A percentile compares a stretch with the other conserved stretches of the same genome.
phyloP scores from a whole-genome alignment of 2,113 vertebrate species.

The Ellobius talpinus region DNA sequence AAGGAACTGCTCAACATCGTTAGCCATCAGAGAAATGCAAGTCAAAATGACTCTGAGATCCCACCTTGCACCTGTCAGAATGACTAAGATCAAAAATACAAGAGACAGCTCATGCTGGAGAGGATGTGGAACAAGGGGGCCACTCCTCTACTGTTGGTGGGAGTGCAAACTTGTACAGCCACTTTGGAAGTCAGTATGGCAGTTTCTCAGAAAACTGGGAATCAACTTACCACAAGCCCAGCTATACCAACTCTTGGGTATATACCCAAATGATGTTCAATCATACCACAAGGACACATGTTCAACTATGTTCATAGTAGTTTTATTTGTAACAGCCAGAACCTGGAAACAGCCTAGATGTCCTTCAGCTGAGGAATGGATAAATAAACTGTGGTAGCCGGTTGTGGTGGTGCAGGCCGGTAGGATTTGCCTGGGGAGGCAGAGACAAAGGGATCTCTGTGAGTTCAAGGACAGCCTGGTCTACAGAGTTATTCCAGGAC shows the following conservation, averaged over 20 bases:
- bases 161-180: neutral
- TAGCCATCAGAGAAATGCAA: neutral
- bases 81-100: neutral
- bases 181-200: neutral
- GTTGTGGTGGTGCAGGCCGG: too few relatives aligned
- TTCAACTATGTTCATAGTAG: neutral
- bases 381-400: too few relatives aligned
- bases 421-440: too few relatives aligned
- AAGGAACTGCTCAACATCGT: neutral
- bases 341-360: too few relatives aligned
- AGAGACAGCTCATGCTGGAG: neutral
- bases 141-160: neutral
- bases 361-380: too few relatives aligned
- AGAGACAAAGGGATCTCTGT: too few relatives aligned
- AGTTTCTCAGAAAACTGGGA: neutral
- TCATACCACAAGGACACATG: neutral
- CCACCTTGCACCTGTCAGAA: neutral
- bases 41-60: neutral
- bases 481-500: too few relatives aligned
- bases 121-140: neutral
- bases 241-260: neutral
- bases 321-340: neutral
- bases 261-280: neutral
- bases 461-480: too few relatives aligned
- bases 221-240: neutral